phyloP scores from a whole-genome alignment of 2,113 vertebrate species.

The Entelurus aequoreus region DNA sequence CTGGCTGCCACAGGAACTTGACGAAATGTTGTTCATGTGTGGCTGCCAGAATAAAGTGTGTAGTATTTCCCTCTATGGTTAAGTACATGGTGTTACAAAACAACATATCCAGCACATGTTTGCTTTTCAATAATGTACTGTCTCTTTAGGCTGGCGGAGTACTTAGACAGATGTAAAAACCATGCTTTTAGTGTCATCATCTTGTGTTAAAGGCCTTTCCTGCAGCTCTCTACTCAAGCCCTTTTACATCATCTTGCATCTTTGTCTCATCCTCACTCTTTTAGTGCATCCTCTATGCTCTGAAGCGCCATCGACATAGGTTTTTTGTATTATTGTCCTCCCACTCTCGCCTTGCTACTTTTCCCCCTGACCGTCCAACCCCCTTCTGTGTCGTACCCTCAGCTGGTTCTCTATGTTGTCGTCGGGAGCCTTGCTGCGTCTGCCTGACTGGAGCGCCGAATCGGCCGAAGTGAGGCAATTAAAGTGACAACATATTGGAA shows the following conservation, averaged over 20 bases:
- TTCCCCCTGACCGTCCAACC: slow-evolving; percentile 17
- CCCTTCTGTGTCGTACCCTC: background rate
- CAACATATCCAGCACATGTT: background rate
- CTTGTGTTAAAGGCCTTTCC: slow-evolving; percentile 15
- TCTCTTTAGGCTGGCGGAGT: slow-evolving; percentile 4
- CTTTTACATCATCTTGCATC: slow-evolving; percentile 4
- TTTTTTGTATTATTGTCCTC: background rate
- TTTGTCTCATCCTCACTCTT: background rate
- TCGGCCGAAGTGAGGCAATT: slow-evolving; percentile 61
- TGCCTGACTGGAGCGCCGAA: slow-evolving; percentile 39
- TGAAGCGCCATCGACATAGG: slow-evolving; percentile 1
- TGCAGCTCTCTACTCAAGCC: slow-evolving; percentile 2
- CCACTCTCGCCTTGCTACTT: slow-evolving; percentile 7
- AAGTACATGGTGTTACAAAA: background rate
- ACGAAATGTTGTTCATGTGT: slow-evolving; percentile 50
- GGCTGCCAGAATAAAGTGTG: slow-evolving; percentile 25
- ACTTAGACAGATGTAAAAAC: slow-evolving; percentile 8
- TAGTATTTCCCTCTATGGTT: no score
- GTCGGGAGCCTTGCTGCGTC: slow-evolving; percentile 54
- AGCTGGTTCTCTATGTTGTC: slow-evolving; percentile 41
- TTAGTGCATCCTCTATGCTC: slow-evolving; percentile 7
- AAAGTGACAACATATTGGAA: slow-evolving; percentile 60
- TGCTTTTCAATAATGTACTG: slow-evolving; percentile 17
- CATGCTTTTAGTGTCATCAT: slow-evolving; percentile 28
- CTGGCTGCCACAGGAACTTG: slow-evolving; percentile 45